Evolutionary conservation across 2,888 invertebrate genomes (phyloP), one percentile per base, ranked within the genome.

Genomic region (Pinctada fucata): DNA sequence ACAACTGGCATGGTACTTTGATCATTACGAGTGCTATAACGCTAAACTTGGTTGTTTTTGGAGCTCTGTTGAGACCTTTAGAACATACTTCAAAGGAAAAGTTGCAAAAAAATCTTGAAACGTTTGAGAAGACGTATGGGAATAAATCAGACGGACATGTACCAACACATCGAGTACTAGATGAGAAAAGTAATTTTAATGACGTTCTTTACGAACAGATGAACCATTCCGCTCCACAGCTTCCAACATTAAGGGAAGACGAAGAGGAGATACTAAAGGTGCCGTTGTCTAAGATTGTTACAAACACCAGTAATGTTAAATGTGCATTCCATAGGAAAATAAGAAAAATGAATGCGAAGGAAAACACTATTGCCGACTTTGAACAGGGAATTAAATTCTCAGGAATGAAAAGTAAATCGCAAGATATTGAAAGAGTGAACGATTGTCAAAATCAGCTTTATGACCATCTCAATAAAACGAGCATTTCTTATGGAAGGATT

Each of bases 231-330:
- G 93, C 97, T 85, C 95, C 97, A 8, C 96, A 96, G 89, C 93
- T 97, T 79, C 97, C 97, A 0, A 97, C 97, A 0, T 97, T 95
- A 89, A 95, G 97, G 3, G 81, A 84, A 10, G 83, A 85, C 71
- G 78, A 82, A 6, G 79, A 80, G 45, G 71, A 82, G 50, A 82
- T 86, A 66, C 85, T 87, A 69, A 70, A 83, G 10, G 85, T 87
- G 65, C 64, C 87, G 71, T 78, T 87, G 51, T 81, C 79, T 13
- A 85, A 87, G 69, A 81, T 85, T 3, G 80, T 84, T 49, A 82
- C 82, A 47, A 88, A 86, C 79, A 78, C 79, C n/a, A 72, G 72
- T 47, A 77, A 78, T 73, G 31, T 31, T 31, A 31, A 31, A 31
- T 31, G 31, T 31, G 70, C 81, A 16, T 69, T 78, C 51, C 80